Evolutionary conservation across 2,797 vertebrate genomes (phyloP), one percentile per base, ranked within the genome.

Genomic region (Champsocephalus esox): DNA sequence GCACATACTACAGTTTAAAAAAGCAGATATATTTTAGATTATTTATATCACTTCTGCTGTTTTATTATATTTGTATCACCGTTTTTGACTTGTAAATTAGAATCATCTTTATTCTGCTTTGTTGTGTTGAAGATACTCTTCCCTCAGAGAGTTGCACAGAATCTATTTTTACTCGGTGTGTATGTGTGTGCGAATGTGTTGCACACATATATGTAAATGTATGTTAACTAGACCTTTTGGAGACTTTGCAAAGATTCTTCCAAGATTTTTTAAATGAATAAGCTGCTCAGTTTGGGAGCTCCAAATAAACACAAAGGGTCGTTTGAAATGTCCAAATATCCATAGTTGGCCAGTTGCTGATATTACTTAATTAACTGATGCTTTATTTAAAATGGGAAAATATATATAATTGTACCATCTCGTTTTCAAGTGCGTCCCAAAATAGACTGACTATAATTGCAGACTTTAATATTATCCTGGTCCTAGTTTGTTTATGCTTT

Each of bases 141-240:
- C 65, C 70, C 79, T 69, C 51, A 48, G 73, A 77, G 70, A 79
- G 55, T 54, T 52, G 43, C 62, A 63, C 2, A 54, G 3, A 63
- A n/a, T 61, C 68, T 68, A 73, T 75, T 84, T 52, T 85, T 60
- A 14, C 19, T 69, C 46, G 56, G 48, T 38, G 12, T 57, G 49
- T 78, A 50, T 44, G 41, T 72, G 55, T 50, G 56, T 57, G 41
- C 55, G 48, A 28, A 58, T 21, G 44, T 50, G 67, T 32, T 46
- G 57, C 5, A 54, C 64, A 67, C 70, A 62, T 45, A 38, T 9
- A 86, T 90, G 80, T 69, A 83, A 84, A 85, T 86, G 21, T 74
- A 79, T 83, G 78, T 48, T 70, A 84, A 82, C 46, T 5, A 72
- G 63, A 49, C 66, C 60, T 87, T 82, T 76, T 66, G 63, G 50